Evolutionary conservation across 2,797 vertebrate species (phyloP).

Genomic region (Hylomyscus alleni): DNA sequence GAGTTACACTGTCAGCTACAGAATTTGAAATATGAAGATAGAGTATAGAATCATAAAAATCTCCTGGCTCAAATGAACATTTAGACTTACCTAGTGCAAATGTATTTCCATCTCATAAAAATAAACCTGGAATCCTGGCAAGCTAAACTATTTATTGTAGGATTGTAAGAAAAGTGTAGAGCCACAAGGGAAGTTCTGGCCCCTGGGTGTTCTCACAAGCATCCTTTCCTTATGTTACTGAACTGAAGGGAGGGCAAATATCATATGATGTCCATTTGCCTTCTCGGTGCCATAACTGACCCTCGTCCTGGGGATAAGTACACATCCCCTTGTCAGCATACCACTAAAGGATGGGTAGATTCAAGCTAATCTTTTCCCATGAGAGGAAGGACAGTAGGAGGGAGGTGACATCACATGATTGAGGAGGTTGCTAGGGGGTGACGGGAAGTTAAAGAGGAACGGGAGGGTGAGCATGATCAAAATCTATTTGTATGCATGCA

Average conservation of each 20-base stretch:
- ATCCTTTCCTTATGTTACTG: background rate
- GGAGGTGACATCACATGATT: background rate
- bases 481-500: background rate
- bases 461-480: background rate
- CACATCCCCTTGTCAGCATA: background rate
- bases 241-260: background rate
- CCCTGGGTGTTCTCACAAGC: background rate
- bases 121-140: background rate
- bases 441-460: background rate
- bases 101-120: background rate
- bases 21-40: background rate
- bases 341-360: background rate
- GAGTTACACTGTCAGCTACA: background rate
- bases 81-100: background rate
- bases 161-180: background rate
- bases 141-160: background rate
- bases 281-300: background rate
- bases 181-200: background rate
- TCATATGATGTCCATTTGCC: background rate
- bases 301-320: background rate
- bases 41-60: background rate
- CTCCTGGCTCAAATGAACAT: conserved; percentile 8
- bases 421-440: background rate
- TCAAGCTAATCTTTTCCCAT: background rate
- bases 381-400: background rate